Evolutionary conservation across 2,113 vertebrate genomes (phyloP), one percentile per base, ranked within the genome.

Genomic region (Cavia aperea): DNA sequence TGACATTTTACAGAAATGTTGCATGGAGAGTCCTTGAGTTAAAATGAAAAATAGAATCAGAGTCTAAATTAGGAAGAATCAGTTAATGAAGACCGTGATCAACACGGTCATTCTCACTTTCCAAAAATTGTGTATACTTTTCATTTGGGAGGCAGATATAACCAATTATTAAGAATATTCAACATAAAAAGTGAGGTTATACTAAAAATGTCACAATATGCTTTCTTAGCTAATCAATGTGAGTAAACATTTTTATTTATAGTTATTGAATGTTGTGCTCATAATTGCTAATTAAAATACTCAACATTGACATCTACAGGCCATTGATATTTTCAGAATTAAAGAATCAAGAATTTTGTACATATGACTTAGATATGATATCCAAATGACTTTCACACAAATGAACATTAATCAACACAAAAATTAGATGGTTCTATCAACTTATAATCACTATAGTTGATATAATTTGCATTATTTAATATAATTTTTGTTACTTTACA

Each of bases 241-340:
- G 33, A 89, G 73, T 85, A 72, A 84, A 87, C 65, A 66, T 63
- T 92, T 92, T 94, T 63, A 79, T 73, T 68, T 89, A 31, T 49
- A 33, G 56, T 56, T 10, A 86, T 54, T 78, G 36, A 39, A 9
- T 58, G 86, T 78, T 65, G 4, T 77, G 16, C 24, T 92, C 24
- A 86, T 18, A 78, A 51, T 49, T 66, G 86, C 31, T 36, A 13
- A 87, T 93, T 15, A 93, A 79, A 92, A 29, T 94, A 63, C 23
- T 79, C 49, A 68, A 0, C 18, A 13, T 36, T 82, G 73, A 43
- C 31, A 70, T 83, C 29, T 88, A 60, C 0, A 88, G 29, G 19
- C 16, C 24, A 54, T 86, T 81, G 46, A 46, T 94, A 29, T 78
- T 95, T 77, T 77, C 36, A 81, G 89, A 78, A 81, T 8, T 65